A percentile compares a stretch with the other conserved stretches of the same genome.
These are phyloP conservation scores for Oreochromis grahami DNA, from an alignment of 2,797 vertebrate genomes.

Conservation along the genomic window DNA sequence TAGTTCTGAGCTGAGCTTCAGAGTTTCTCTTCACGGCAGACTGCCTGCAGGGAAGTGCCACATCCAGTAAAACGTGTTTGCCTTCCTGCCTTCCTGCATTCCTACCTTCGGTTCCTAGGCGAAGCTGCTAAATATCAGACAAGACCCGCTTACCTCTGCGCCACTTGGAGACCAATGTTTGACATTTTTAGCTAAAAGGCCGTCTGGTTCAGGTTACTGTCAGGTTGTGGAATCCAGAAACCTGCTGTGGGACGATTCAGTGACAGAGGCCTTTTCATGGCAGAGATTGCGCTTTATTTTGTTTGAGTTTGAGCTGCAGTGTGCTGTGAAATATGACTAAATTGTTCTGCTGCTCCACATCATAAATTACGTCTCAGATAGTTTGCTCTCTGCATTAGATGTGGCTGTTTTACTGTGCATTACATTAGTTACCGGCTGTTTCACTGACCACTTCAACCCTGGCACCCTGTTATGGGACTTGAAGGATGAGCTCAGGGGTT, in stretches of 20 bases:
- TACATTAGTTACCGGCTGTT: conserved; percentile 1
- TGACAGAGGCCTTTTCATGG: not conserved
- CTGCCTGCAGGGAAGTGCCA: conserved; percentile 39
- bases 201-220: conserved; percentile 52
- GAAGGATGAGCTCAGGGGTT: conserved; percentile 34
- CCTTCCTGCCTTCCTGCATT: conserved; percentile 56
- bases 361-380: not conserved
- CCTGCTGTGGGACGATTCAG: not conserved
- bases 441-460: conserved; percentile 22
- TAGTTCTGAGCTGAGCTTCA: conserved; percentile 26
- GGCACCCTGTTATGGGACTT: conserved; percentile 10
- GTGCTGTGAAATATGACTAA: not conserved
- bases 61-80: conserved; percentile 48
- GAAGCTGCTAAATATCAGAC: conserved; percentile 50
- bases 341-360: not conserved
- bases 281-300: not conserved
- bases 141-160: conserved; percentile 51
- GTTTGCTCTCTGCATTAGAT: not conserved
- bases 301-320: not conserved
- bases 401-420: not conserved
- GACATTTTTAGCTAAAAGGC: conserved; percentile 37
- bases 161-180: conserved; percentile 28
- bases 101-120: conserved; percentile 52
- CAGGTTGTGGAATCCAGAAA: conserved; percentile 42
- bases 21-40: conserved; percentile 27